Evolutionary conservation across 2,888 invertebrate genomes (phyloP).

Genomic region (Cyaniris semiargus): DNA sequence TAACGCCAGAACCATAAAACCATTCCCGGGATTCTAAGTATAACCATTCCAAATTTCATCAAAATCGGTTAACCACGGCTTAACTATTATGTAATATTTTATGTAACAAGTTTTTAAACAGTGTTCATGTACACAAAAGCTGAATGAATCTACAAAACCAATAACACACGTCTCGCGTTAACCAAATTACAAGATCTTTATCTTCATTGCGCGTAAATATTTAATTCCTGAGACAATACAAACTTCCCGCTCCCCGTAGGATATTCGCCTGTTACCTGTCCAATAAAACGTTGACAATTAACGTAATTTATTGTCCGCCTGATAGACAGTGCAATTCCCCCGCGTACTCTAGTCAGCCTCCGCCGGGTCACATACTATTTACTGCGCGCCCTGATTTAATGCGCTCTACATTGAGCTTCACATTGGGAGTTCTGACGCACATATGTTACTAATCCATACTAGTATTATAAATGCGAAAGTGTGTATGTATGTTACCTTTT

Average conservation of each 20-base stretch:
- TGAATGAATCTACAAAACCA: background rate
- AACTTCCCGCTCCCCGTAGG: conserved; percentile 40
- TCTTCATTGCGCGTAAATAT: conserved; percentile 1
- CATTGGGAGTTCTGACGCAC: background rate
- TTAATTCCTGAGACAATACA: background rate
- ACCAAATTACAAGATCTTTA: conserved; percentile 16
- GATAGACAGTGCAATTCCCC: conserved; percentile 50
- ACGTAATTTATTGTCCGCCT: conserved; percentile 56
- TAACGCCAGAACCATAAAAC: no score
- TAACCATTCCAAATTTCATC: no score
- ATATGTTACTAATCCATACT: background rate
- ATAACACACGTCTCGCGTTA: background rate
- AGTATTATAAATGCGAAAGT: no score
- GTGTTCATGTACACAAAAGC: background rate
- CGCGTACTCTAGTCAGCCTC: conserved; percentile 31
- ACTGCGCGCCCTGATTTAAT: conserved; percentile 14
- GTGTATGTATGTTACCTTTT: no score
- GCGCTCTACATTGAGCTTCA: background rate
- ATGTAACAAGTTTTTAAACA: background rate
- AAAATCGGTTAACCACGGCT: no score
- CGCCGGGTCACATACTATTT: conserved; percentile 27
- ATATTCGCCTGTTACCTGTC: conserved; percentile 50
- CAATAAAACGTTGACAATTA: conserved; percentile 62
- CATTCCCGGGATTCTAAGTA: no score
- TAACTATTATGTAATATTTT: no score